Evolutionary conservation across 37 sponge, comb jelly and placozoan species (phyloP), one percentile per base, ranked within the genome.

Genomic region (Tethya wilhelma): DNA sequence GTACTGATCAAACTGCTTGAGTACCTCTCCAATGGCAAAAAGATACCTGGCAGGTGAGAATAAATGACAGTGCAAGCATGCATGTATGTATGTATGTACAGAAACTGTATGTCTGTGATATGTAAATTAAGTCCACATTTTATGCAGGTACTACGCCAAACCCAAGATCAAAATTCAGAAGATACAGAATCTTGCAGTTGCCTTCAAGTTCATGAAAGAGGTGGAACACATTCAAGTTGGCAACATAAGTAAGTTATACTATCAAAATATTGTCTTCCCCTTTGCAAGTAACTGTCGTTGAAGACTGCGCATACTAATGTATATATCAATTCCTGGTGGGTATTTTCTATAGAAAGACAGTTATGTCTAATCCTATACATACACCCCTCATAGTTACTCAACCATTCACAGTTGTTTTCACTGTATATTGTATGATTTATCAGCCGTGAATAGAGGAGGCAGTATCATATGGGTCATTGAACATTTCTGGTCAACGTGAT

Each of bases 1-100:
- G 64, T 82, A 28, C 86, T 96, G 34, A 84, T 93, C n/a, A 71
- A 81, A 30, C 82, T 96, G 9, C 84, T 96, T 1, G 91, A 96
- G 71, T 46, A 44, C 3, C 82, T 93, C 14, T 73, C 97, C 8
- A 80, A 85, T 8, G 63, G 79, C 49, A 90, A 88, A 60, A 91
- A 76, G 62, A 74, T 80, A 45, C 73, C 77, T 0, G 91, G 83
- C 71, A 86, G 78, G 69, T 79, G 43, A 5, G 69, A 37, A 62
- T 65, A 9, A 58, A 36, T 12, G 14, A 65, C n/a, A n/a, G n/a
- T n/a, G n/a, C n/a, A n/a, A n/a, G n/a, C n/a, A n/a, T n/a, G n/a
- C n/a, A n/a, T n/a, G n/a, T n/a, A n/a, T n/a, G n/a, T n/a, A n/a
- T n/a, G n/a, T n/a, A n/a, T n/a, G n/a, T n/a, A n/a, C n/a, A n/a